Evolutionary conservation across 2,888 invertebrate species (phyloP), one percentile per base, ranked within the genome.

Genomic region (Anthrax anthrax): DNA sequence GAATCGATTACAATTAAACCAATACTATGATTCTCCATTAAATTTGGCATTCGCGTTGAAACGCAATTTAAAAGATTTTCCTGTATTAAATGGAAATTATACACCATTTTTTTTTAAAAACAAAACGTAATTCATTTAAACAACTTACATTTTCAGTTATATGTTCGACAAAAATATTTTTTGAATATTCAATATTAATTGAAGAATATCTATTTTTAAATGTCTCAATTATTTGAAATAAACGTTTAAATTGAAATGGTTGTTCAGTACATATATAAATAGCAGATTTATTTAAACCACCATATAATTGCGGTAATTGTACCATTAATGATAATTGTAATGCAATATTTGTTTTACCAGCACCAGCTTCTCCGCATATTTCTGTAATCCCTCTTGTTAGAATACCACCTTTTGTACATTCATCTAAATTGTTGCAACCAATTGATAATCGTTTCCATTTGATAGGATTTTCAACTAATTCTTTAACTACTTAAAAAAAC

Each of bases 321-420:
- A 76, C 76, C 39, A 73, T 75, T 4, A 86, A 61, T n/a, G 79
- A 73, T 4, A 86, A 62, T 59, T 85, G 84, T 29, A 87, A 62
- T 53, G 81, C 78, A 14, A 85, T 57, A 59, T 87, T 86, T 0
- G 84, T 84, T 67, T 87, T 87, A 3, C 86, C 86, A 50, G 73
- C 72, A 2, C 81, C 80, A 57, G 81, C 78, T 57, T 76, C 74
- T 1, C 86, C 87, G 56, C 75, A 75, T 55, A 87, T 72, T 68
- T 87, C 85, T 10, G 80, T 82, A 42, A 87, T 76, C 8, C 83
- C 81, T 50, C 73, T 71, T 10, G 72, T 66, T 4, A 76, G 67
- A 43, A 87, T 66, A 14, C 86, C 85, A 19, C 84, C 84, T 51
- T 67, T 65, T 2, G 80, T 67, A 50, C 75, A 65, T 36, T 58